Conservation (phyloP, 2,797 vertebrate genomes). For the Tarsius wallacei region DNA sequence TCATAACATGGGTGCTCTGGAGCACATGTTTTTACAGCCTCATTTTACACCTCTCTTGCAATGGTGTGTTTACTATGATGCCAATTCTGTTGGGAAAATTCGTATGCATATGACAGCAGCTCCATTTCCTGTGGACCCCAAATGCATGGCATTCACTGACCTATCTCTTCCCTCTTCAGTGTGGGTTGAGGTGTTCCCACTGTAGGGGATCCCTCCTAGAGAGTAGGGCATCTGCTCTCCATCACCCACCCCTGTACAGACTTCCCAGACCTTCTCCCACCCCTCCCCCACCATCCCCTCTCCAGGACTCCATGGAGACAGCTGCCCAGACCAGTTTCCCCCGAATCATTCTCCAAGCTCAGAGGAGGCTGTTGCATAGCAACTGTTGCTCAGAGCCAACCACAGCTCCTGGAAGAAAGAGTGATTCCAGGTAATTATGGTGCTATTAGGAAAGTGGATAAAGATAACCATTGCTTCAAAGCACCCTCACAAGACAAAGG, state of each 20-base stretch:
- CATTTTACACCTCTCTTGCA: neutral
- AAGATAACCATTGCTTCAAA: constrained; percentile 13
- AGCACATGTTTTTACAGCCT: neutral
- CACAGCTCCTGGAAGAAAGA: neutral
- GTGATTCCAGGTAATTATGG: neutral
- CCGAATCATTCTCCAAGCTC: constrained; percentile 57
- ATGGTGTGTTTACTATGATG: too few relatives aligned
- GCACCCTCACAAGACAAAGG: neutral
- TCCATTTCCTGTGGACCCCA: too few relatives aligned
- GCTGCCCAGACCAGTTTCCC: neutral
- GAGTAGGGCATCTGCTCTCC: neutral
- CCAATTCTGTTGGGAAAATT: too few relatives aligned
- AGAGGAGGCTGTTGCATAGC: constrained; percentile 51
- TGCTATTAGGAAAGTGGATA: neutral
- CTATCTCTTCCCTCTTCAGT: neutral
- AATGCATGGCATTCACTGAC: neutral
- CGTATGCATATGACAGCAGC: too few relatives aligned
- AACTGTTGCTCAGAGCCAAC: constrained; percentile 37
- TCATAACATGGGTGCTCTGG: neutral
- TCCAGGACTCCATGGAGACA: neutral
- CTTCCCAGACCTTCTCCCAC: neutral
- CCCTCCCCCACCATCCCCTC: neutral
- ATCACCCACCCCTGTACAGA: neutral
- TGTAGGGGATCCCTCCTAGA: neutral
- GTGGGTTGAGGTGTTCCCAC: neutral